A percentile compares a stretch with the other conserved stretches of the same genome.
These are phyloP conservation scores for Muscicapa adusta DNA, from an alignment of 2,113 vertebrate genomes.

Conservation along the genomic window DNA sequence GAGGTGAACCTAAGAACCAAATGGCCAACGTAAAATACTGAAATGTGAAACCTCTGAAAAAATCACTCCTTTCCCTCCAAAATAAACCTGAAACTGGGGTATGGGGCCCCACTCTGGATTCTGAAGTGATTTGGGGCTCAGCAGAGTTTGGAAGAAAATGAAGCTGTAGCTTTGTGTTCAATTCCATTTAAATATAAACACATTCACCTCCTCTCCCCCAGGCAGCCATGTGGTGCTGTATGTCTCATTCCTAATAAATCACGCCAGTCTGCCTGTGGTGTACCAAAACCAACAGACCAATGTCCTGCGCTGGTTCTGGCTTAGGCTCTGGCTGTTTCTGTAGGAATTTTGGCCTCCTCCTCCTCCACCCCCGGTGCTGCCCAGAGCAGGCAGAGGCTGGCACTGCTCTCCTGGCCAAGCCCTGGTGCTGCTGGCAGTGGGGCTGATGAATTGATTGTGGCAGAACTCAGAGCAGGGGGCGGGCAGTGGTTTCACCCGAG, in stretches of 20 bases:
- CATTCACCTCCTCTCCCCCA: not conserved
- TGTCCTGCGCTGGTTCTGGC: not conserved
- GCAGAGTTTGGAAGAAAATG: not conserved
- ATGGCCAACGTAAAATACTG: not conserved
- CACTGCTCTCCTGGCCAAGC: conserved; percentile 12
- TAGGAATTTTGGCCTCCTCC: not conserved
- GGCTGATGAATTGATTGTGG: conserved; percentile 20
- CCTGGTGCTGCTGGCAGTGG: not conserved
- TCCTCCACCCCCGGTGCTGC: not conserved
- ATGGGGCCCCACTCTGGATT: not conserved
- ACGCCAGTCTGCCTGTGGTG: not conserved
- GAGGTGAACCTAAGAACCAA: not conserved
- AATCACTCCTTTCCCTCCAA: not conserved
- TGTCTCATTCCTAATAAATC: not conserved
- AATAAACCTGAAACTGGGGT: not conserved
- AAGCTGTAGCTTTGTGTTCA: not conserved
- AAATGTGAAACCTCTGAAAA: not conserved
- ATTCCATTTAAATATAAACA: not conserved
- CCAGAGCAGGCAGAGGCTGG: not conserved
- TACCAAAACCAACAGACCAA: not conserved
- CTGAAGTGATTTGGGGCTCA: not conserved
- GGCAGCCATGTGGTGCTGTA: not conserved
- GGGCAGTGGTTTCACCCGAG: not conserved
- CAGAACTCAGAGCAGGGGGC: not conserved
- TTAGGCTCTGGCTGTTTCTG: not conserved